Evolutionary conservation across 2,888 invertebrate species (phyloP), one percentile per base, ranked within the genome.

Genomic region (Pterostichus madidus): DNA sequence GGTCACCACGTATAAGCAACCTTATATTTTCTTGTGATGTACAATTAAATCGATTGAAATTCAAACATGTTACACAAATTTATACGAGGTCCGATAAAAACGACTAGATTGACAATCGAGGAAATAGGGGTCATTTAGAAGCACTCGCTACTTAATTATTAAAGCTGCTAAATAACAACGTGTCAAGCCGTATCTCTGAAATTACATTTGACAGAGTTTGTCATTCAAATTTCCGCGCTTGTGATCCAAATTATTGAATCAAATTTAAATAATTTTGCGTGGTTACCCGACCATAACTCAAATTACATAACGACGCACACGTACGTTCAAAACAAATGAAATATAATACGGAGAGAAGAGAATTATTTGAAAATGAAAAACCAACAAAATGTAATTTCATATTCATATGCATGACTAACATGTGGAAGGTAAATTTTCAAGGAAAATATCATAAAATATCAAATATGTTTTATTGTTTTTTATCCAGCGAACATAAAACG

Each of bases 241-340:
- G 17, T 7, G 6, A 59, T 59, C 35, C 11, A 11, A 32, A 35
- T 64, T 31, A 39, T 64, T 35, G 35, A 64, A 64, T 64, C 64
- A 64, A 64, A 64, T 64, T 35, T 64, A 64, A 64, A 64, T 64
- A 64, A 64, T 64, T 64, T 39, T 7, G 10, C 35, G 6, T n/a
- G 35, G 10, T 35, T 32, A 64, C 6, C 32, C 6, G 3, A 32
- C 64, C 64, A 32, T n/a, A 35, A 64, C 13, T 35, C n/a, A 0
- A 39, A 64, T 35, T 39, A 35, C 6, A 64, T 64, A 13, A 64
- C 64, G 13, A 39, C 31, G 32, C 35, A n/a, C 32, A n/a, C n/a
- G 13, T 59, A 31, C n/a, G 35, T 64, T n/a, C 64, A 64, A 64
- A 64, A 39, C 64, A 64, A 64, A 64, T 64, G 64, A 32, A 64